These are phyloP conservation scores for Pogonomyrmex barbatus DNA, from an alignment of 1,140 invertebrate genomes.

Conservation along the genomic window DNA sequence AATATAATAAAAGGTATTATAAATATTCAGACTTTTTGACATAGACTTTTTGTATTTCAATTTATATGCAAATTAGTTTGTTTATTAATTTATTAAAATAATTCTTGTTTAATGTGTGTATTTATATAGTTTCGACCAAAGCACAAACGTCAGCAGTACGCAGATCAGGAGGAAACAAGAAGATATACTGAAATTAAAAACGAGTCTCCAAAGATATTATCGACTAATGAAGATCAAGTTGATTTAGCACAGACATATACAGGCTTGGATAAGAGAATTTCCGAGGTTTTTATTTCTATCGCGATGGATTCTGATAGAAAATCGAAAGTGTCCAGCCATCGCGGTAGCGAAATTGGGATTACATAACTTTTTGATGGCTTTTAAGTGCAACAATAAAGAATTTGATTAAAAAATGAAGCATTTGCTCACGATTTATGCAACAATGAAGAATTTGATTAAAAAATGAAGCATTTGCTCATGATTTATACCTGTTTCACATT, in stretches of 20 bases:
- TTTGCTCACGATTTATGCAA: not conserved
- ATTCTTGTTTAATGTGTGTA: not conserved
- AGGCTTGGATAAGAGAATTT: slow-evolving; percentile 87
- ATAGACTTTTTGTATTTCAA: not conserved
- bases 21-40: not conserved
- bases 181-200: slow-evolving; percentile 76
- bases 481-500: not conserved
- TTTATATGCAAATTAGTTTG: not conserved
- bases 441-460: not conserved
- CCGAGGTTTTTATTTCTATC: slow-evolving; percentile 87
- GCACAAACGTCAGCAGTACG: slow-evolving; percentile 76
- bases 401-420: not conserved
- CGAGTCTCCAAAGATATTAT: slow-evolving; percentile 78
- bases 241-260: slow-evolving; percentile 87
- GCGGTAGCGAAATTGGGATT: slow-evolving; percentile 81
- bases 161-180: slow-evolving; percentile 77
- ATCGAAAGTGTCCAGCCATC: slow-evolving; percentile 82
- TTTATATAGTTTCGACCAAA: slow-evolving; percentile 72
- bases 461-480: not conserved
- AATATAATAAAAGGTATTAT: not conserved
- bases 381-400: not conserved
- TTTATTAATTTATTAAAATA: not conserved
- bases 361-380: slow-evolving; percentile 63
- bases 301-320: slow-evolving; percentile 86
- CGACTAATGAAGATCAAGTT: slow-evolving; percentile 81